Evolutionary conservation across 2,888 invertebrate species (phyloP).

Genomic region (Dioctria linearis): DNA sequence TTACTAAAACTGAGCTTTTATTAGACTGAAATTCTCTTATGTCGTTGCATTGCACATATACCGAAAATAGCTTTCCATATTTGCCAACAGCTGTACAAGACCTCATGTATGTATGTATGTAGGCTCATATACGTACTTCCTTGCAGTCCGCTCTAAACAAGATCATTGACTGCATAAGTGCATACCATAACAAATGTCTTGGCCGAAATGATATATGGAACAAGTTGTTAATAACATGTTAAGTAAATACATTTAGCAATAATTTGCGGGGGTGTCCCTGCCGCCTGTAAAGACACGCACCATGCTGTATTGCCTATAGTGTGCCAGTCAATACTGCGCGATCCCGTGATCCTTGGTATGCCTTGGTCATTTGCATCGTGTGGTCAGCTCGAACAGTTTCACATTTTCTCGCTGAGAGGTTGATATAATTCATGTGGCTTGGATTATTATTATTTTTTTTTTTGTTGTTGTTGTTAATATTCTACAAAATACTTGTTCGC

Average conservation of each 20-base stretch:
- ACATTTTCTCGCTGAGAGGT: conserved; percentile 56
- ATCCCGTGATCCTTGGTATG: conserved; percentile 23
- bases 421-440: conserved; percentile 46
- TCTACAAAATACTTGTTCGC: conserved; percentile 41
- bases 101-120: too few species aligned
- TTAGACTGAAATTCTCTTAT: too few species aligned
- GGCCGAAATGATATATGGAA: conserved; percentile 49
- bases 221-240: conserved; percentile 62
- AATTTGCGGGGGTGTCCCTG: conserved; percentile 62
- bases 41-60: neutral
- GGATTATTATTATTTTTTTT: too few species aligned
- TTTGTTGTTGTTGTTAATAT: conserved; percentile 2
- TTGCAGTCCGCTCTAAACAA: conserved; percentile 4
- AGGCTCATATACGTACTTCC: neutral
- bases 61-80: neutral
- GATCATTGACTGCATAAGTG: conserved; percentile 47
- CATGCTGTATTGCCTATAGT: neutral
- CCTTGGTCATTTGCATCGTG: conserved; percentile 56
- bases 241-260: conserved; percentile 62
- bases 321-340: conserved; percentile 17
- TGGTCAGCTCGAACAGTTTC: conserved; percentile 54
- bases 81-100: neutral
- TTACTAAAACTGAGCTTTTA: too few species aligned
- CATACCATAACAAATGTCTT: conserved; percentile 51
- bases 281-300: conserved; percentile 55